A percentile compares a stretch with the other conserved stretches of the same genome.
Conservation (phyloP, 64 coral and sea anemone species). For the Hydrozoanthus tunicans region DNA sequence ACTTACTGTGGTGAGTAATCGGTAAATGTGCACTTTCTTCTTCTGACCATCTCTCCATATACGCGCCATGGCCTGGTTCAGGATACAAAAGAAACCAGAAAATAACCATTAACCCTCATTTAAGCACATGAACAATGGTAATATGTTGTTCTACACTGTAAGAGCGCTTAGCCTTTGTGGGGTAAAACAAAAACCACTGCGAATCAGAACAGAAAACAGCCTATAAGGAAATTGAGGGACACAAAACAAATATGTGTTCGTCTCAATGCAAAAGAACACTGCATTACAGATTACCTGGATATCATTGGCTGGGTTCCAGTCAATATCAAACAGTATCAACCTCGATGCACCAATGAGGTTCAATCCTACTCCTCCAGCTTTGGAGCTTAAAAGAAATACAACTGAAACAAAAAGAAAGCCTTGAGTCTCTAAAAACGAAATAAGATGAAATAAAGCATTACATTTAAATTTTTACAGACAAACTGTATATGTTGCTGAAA, state of each 20-base stretch:
- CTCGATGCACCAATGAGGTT: constrained; percentile 97
- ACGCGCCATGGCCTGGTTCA: constrained; percentile 89
- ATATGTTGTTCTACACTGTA: too few relatives aligned
- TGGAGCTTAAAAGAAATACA: constrained; percentile 97
- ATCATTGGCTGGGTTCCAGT: constrained; percentile 99
- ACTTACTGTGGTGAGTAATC: constrained; percentile 92
- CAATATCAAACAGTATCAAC: constrained; percentile 95
- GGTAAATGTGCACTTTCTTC: constrained; percentile 93
- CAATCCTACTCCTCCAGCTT: constrained; percentile 96
- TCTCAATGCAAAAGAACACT: neutral
- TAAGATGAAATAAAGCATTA: neutral
- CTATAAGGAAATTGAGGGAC: too few relatives aligned
- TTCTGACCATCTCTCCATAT: constrained; percentile 98
- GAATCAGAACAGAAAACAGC: too few relatives aligned
- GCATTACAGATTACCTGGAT: constrained; percentile 66
- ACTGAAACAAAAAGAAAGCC: constrained; percentile 52
- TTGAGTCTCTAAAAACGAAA: neutral
- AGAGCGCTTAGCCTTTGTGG: too few relatives aligned
- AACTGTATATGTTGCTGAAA: too few relatives aligned
- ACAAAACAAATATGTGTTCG: too few relatives aligned
- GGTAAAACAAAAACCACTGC: too few relatives aligned
- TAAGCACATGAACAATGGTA: too few relatives aligned
- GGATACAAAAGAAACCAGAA: neutral
- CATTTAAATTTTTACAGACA: neutral
- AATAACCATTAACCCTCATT: neutral